Evolutionary conservation across 2,797 vertebrate species (phyloP).

Genomic region (Myioborus melanocephalus): DNA sequence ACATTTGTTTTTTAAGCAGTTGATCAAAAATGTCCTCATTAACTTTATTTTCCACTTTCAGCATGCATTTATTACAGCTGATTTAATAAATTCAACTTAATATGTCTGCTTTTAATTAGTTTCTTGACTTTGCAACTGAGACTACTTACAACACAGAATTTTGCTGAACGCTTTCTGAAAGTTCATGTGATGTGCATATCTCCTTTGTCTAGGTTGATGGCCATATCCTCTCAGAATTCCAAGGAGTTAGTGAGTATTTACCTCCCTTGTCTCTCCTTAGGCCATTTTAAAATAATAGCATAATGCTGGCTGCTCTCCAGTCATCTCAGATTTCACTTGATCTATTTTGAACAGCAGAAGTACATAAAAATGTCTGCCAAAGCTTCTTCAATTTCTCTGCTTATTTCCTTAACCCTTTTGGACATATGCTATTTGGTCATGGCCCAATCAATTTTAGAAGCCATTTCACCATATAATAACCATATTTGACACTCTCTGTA

Average conservation of each 20-base stretch:
- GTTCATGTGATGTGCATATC: background rate
- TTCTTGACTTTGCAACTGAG: conserved; percentile 11
- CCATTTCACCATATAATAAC: conserved; percentile 26
- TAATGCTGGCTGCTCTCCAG: conserved; percentile 4
- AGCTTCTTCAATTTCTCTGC: conserved; percentile 8
- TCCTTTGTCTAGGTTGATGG: conserved; percentile 37
- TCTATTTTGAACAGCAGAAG: conserved; percentile 30
- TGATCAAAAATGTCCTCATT: background rate
- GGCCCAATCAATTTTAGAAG: conserved; percentile 36
- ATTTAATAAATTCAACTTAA: background rate
- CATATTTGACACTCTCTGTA: background rate
- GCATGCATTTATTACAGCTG: background rate
- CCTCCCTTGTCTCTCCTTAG: conserved; percentile 22
- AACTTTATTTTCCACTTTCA: conserved; percentile 17
- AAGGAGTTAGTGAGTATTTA: conserved; percentile 29
- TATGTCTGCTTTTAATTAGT: conserved; percentile 7
- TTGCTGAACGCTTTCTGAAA: conserved; percentile 19
- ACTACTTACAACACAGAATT: conserved; percentile 9
- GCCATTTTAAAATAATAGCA: conserved; percentile 30
- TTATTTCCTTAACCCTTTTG: conserved; percentile 28
- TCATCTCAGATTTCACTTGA: conserved; percentile 17
- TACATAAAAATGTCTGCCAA: conserved; percentile 46
- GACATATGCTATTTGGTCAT: background rate
- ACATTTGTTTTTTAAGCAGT: background rate
- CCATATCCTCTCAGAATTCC: conserved; percentile 44